A percentile compares a stretch with the other conserved stretches of the same genome.
Conservation (phyloP, 2,888 invertebrate species). For the Noctua fimbriata region DNA sequence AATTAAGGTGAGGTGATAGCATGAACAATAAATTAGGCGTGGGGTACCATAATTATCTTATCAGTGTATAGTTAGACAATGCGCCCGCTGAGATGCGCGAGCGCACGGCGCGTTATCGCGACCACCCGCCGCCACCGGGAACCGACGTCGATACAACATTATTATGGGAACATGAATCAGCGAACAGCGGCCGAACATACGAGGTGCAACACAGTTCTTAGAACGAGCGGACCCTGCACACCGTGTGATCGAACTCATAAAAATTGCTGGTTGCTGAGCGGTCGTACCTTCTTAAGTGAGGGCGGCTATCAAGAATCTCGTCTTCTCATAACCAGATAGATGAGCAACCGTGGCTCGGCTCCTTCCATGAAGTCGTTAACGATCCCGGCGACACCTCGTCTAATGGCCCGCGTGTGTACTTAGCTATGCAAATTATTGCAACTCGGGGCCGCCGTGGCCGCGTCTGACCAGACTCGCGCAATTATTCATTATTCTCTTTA, state of each 20-base stretch:
- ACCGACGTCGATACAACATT: conserved; percentile 69
- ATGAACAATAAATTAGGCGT: conserved; percentile 71
- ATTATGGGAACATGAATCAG: conserved; percentile 72
- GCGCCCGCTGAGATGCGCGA: conserved; percentile 73
- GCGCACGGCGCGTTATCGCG: conserved; percentile 74
- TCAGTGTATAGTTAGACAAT: conserved; percentile 77
- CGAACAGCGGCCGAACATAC: conserved; percentile 54
- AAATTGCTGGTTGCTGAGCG: conserved; percentile 61
- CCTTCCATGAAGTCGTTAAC: conserved; percentile 79
- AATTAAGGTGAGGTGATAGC: conserved; percentile 70
- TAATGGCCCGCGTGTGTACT: conserved; percentile 70
- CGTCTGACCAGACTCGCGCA: conserved; percentile 62
- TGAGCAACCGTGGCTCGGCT: conserved; percentile 59
- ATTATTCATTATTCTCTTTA: conserved; percentile 70
- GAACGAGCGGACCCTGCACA: conserved; percentile 62
- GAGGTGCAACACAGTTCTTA: conserved; percentile 63
- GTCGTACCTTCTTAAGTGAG: conserved; percentile 47
- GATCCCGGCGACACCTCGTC: conserved; percentile 77
- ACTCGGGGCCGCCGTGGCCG: conserved; percentile 50
- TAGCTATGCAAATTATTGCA: conserved; percentile 78
- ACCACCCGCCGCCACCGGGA: conserved; percentile 76
- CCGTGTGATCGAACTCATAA: conserved; percentile 71
- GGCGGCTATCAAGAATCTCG: conserved; percentile 67
- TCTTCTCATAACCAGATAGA: conserved; percentile 73
- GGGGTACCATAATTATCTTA: conserved; percentile 78